Evolutionary conservation across 2,113 vertebrate genomes (phyloP), one percentile per base, ranked within the genome.

Genomic region (Calypte anna): DNA sequence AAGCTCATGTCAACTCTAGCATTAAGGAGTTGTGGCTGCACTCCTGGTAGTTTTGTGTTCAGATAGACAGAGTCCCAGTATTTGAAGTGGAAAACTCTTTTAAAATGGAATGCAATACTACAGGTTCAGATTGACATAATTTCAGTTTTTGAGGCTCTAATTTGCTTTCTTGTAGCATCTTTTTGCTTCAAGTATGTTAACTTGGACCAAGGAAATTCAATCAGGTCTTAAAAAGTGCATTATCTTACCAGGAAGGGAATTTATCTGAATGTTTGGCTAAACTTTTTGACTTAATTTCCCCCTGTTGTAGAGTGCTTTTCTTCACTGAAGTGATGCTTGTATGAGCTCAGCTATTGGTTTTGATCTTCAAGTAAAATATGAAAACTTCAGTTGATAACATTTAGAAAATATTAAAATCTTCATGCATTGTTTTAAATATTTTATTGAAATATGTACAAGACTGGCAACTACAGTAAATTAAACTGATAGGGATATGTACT

Each of bases 381-480:
- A 69, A 70, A 48, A 33, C 28, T 20, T 7, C 9, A 6, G 38
- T 10, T 21, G 63, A n/a, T 2, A 6, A 6, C 27, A 31, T 64
- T 30, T 9, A 43, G 57, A 73, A 77, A 82, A 8, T 46, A 61
- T 1, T 12, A 82, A 33, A 23, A 30, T 78, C 16, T 75, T 84
- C 10, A 12, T 59, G 6, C 4, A 30, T 83, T 90, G 59, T 91
- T 80, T 74, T 30, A 95, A 92, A 79, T 93, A 43, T 79, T 90
- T 95, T 90, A 50, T 36, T 83, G 76, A 88, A 53, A 83, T 82
- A 55, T 7, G n/a, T 73, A 87, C 87, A 79, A 78, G 58, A 51
- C 59, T 92, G 89, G 55, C 53, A 91, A 12, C 67, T 25, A 31
- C 8, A 3, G 55, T 75, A 92, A 70, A 86, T n/a, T 6, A 46